These are phyloP conservation scores for Litoditis marina DNA, from an alignment of 2,888 invertebrate genomes.

Conservation along the genomic window DNA sequence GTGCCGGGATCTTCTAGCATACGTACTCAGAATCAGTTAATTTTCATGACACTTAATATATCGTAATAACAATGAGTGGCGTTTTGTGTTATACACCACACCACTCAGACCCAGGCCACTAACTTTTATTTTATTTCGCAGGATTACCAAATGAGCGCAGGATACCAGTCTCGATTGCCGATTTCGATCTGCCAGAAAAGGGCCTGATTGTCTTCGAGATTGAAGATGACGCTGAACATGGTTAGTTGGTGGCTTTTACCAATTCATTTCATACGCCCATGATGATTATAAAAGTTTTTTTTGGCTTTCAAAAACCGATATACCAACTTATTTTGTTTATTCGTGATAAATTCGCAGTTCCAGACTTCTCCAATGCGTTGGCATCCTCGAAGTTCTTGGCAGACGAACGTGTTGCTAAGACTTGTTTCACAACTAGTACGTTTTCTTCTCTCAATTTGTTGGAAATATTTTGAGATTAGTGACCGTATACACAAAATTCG, in stretches of 20 bases:
- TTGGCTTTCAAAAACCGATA: too few relatives aligned
- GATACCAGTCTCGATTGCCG: constrained; percentile 36
- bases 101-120: too few relatives aligned
- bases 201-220: constrained; percentile 45
- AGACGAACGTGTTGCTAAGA: constrained; percentile 17
- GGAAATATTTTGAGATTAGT: too few relatives aligned
- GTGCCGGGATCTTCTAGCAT: too few relatives aligned
- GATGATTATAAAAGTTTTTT: not conserved
- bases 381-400: constrained; percentile 4
- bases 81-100: too few relatives aligned
- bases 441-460: not conserved
- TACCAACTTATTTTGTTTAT: too few relatives aligned
- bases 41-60: too few relatives aligned
- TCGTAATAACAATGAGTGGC: too few relatives aligned
- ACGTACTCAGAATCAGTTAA: too few relatives aligned
- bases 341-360: not conserved
- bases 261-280: too few relatives aligned
- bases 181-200: constrained; percentile 46
- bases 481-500: not conserved
- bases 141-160: too few relatives aligned
- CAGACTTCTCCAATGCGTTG: constrained; percentile 2
- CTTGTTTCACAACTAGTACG: constrained; percentile 35
- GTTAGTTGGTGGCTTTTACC: constrained; percentile 4
- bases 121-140: too few relatives aligned
- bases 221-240: constrained; percentile 39